phyloP scores from a whole-genome alignment of 2,888 invertebrate species.

The Brachyopa scutellaris region DNA sequence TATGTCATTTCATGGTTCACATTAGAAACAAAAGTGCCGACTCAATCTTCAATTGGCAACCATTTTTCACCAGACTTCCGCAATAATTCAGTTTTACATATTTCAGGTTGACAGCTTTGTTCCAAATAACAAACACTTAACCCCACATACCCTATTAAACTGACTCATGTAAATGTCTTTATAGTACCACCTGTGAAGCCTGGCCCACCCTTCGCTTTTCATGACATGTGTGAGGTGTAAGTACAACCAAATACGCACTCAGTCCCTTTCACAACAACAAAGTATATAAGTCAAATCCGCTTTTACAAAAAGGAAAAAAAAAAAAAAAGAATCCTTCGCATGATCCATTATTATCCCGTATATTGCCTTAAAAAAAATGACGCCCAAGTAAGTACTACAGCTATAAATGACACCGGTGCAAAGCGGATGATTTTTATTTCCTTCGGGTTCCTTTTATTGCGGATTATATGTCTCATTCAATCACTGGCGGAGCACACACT shows the following conservation, averaged over 20 bases:
- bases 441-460: constrained; percentile 36
- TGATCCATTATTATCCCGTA: constrained; percentile 52
- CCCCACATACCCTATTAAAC: neutral
- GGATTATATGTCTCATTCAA: constrained; percentile 53
- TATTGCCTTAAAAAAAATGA: constrained; percentile 25
- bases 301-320: no score
- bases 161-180: constrained; percentile 8
- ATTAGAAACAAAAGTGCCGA: no score
- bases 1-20: no score
- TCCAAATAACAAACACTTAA: neutral
- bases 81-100: neutral
- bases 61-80: no score
- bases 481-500: constrained; percentile 2
- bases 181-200: constrained; percentile 24
- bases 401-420: constrained; percentile 25
- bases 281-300: constrained; percentile 14
- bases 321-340: constrained; percentile 24
- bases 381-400: constrained; percentile 5
- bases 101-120: neutral
- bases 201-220: neutral
- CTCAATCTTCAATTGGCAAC: no score
- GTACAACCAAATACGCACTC: neutral
- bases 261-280: neutral
- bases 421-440: constrained; percentile 50
- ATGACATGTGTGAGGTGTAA: neutral